Percentiles rank a stretch among this genome's conserved stretches.
Evolutionary conservation across 2,888 invertebrate species (phyloP).

Genomic region (Latrodectus hesperus): DNA sequence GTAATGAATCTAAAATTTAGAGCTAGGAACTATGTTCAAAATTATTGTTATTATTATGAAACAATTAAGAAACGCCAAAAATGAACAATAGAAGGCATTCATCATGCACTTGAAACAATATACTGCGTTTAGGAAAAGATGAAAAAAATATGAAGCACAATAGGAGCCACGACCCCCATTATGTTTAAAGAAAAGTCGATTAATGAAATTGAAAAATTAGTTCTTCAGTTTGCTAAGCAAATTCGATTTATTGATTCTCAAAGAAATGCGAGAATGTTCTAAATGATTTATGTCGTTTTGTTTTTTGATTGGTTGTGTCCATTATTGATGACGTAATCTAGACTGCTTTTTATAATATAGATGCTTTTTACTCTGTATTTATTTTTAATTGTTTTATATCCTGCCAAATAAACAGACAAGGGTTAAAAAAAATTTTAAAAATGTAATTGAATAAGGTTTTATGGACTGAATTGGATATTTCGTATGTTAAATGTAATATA

Average conservation of each 20-base stretch:
- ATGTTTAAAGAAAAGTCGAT: slow-evolving; percentile 20
- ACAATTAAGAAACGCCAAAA: slow-evolving; percentile 31
- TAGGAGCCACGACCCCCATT: slow-evolving; percentile 54
- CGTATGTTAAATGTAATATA: no score
- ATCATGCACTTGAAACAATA: slow-evolving; percentile 56
- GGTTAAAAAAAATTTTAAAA: no score
- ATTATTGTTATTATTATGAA: slow-evolving; percentile 40
- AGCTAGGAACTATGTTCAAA: neutral
- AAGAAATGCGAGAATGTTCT: neutral
- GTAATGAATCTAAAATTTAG: neutral
- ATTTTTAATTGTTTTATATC: no score
- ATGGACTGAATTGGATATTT: no score
- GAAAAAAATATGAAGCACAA: slow-evolving; percentile 5
- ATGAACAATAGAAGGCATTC: slow-evolving; percentile 10
- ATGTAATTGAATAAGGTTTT: no score
- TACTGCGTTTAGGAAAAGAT: slow-evolving; percentile 2
- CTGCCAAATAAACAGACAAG: no score
- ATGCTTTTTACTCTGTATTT: no score
- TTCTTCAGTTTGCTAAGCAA: neutral
- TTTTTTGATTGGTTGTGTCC: no score
- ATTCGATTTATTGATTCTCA: slow-evolving; percentile 34
- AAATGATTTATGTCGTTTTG: no score
- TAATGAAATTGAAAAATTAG: slow-evolving; percentile 35
- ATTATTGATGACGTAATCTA: no score
- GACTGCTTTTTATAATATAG: no score